A percentile compares a stretch with the other conserved stretches of the same genome.
phyloP scores from a whole-genome alignment of 2,888 invertebrate species.

The Caenorhabditis drosophilae region DNA sequence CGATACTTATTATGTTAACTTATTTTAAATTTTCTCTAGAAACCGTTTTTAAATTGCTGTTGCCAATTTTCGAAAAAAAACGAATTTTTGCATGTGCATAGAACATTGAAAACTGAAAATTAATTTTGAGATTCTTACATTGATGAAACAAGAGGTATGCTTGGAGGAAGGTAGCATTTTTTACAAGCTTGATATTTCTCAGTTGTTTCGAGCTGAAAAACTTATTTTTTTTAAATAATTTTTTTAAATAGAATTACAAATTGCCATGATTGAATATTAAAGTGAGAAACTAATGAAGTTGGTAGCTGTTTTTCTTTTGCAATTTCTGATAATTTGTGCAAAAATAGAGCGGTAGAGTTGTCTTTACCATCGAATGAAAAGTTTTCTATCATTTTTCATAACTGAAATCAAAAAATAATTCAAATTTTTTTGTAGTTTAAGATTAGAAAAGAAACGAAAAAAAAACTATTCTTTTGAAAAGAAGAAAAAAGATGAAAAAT shows the following conservation, averaged over 20 bases:
- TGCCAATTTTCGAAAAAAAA: no score
- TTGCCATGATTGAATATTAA: conserved; percentile 21
- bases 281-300: conserved; percentile 7
- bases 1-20: no score
- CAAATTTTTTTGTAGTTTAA: conserved; percentile 7
- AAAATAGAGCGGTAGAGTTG: conserved; percentile 14
- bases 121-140: conserved; percentile 4
- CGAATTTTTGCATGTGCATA: no score
- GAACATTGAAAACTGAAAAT: conserved; percentile 6
- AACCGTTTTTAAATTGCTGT: no score
- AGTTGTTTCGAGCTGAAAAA: conserved; percentile 14
- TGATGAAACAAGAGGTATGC: conserved; percentile 7
- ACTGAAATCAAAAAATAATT: not conserved
- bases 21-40: no score
- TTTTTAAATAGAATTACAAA: conserved; percentile 2
- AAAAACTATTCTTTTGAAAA: not conserved
- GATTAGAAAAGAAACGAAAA: not conserved
- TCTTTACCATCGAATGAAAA: conserved; percentile 8
- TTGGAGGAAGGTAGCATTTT: conserved; percentile 18
- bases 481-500: not conserved
- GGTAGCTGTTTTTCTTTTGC: conserved; percentile 15
- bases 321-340: conserved; percentile 21
- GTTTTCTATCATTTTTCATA: conserved; percentile 3
- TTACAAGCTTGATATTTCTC: conserved; percentile 13
- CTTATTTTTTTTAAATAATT: not conserved